phyloP scores from a whole-genome alignment of 2,797 vertebrate species.

The Pampus argenteus region DNA sequence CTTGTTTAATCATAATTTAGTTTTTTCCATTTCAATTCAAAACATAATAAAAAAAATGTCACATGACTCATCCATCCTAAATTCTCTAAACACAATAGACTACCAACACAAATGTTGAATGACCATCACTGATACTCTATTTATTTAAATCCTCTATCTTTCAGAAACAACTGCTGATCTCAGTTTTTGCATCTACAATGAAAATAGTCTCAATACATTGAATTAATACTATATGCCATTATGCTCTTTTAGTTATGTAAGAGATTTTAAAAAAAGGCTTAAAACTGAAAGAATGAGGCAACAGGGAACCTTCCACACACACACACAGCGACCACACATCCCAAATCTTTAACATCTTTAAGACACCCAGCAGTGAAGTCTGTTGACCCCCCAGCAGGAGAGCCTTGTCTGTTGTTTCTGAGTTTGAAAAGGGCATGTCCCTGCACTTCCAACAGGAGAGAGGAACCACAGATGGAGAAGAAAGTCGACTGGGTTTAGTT shows the following conservation, averaged over 20 bases:
- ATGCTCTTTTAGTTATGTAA: neutral
- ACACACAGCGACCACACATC: slow-evolving; percentile 41
- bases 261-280: slow-evolving; percentile 14
- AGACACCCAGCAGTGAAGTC: slow-evolving; percentile 68
- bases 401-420: slow-evolving; percentile 79
- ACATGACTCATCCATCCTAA: neutral
- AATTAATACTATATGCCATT: too few species aligned
- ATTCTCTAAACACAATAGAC: neutral
- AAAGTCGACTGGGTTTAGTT: slow-evolving; percentile 48
- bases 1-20: neutral
- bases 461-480: slow-evolving; percentile 50
- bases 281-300: slow-evolving; percentile 27
- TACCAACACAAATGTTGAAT: too few species aligned
- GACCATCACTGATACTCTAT: too few species aligned
- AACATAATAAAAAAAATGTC: neutral
- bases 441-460: slow-evolving; percentile 48
- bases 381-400: slow-evolving; percentile 73
- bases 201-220: too few species aligned
- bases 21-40: neutral
- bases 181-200: too few species aligned
- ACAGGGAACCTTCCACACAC: slow-evolving; percentile 49
- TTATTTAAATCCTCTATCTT: too few species aligned
- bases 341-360: slow-evolving; percentile 64
- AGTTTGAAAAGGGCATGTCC: slow-evolving; percentile 69
- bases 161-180: too few species aligned